Conservation (phyloP, 2,888 invertebrate species). For the Plagodis pulveraria region DNA sequence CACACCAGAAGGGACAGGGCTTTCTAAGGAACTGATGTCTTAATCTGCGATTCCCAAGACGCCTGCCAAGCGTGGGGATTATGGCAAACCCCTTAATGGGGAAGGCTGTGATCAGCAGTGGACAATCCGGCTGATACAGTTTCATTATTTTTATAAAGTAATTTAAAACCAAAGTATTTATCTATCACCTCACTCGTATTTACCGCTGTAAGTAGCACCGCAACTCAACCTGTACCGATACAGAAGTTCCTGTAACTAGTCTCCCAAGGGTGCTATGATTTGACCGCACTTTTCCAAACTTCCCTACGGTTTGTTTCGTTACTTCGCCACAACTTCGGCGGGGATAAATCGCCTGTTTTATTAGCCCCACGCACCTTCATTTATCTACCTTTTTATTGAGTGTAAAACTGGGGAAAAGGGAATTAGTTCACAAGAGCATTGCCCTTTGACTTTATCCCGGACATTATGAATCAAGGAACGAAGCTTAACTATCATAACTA, state of each 20-base stretch:
- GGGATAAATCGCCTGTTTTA: slow-evolving; percentile 59
- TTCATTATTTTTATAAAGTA: too few relatives aligned
- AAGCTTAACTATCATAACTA: too few relatives aligned
- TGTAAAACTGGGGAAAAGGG: slow-evolving; percentile 37
- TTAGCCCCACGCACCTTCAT: slow-evolving; percentile 52
- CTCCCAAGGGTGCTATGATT: slow-evolving; percentile 71
- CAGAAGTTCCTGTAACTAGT: slow-evolving; percentile 60
- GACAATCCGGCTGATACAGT: too few relatives aligned
- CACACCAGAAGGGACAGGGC: too few relatives aligned
- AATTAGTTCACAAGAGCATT: slow-evolving; percentile 22
- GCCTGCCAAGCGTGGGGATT: too few relatives aligned
- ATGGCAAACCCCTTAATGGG: too few relatives aligned
- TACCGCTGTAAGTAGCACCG: slow-evolving; percentile 15
- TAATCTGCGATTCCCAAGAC: too few relatives aligned
- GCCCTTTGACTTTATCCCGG: slow-evolving; percentile 9
- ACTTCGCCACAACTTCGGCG: slow-evolving; percentile 46
- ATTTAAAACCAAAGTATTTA: too few relatives aligned
- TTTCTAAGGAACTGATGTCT: too few relatives aligned
- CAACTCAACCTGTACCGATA: slow-evolving; percentile 37
- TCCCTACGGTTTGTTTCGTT: slow-evolving; percentile 56
- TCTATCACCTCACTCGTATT: too few relatives aligned
- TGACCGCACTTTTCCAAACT: slow-evolving; percentile 72
- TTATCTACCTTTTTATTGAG: slow-evolving; percentile 48
- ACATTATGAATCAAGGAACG: neutral
- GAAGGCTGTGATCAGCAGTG: too few relatives aligned